phyloP scores from a whole-genome alignment of 1,140 invertebrate genomes.

The Luehdorfia chinensis region DNA sequence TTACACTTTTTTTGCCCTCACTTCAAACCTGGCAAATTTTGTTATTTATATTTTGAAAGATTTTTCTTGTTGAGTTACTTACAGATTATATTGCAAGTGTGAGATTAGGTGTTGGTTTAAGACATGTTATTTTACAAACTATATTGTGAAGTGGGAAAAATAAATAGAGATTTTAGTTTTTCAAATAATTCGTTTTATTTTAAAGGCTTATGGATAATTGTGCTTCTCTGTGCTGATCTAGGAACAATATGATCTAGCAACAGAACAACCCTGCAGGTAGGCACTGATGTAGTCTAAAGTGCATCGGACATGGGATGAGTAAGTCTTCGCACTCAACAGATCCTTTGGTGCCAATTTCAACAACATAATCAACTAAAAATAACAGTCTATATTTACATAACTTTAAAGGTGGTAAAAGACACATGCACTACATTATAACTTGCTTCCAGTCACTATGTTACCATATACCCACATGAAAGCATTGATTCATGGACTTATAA shows the following conservation, averaged over 20 bases:
- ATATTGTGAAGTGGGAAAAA: conserved; percentile 21
- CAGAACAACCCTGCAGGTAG: conserved; percentile 28
- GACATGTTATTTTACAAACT: conserved; percentile 5
- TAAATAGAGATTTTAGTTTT: conserved; percentile 52
- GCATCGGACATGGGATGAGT: conserved; percentile 45
- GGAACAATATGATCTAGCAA: conserved; percentile 36
- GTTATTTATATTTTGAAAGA: too few relatives aligned
- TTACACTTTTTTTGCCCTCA: too few relatives aligned
- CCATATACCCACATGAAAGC: too few relatives aligned
- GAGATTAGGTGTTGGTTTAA: too few relatives aligned
- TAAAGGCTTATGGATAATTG: conserved; percentile 49
- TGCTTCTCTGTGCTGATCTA: conserved; percentile 54
- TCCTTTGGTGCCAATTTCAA: conserved; percentile 44
- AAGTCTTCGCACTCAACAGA: conserved; percentile 42
- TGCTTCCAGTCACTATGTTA: too few relatives aligned
- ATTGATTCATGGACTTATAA: too few relatives aligned
- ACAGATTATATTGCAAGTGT: too few relatives aligned
- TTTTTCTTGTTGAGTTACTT: too few relatives aligned
- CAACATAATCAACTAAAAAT: conserved; percentile 51
- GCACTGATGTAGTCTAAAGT: conserved; percentile 36
- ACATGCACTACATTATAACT: conserved; percentile 4
- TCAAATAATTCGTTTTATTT: conserved; percentile 60
- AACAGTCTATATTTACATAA: conserved; percentile 67
- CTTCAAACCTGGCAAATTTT: too few relatives aligned
- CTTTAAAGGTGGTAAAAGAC: conserved; percentile 26